phyloP scores from a whole-genome alignment of 1,140 invertebrate species.

The Pogonognathellus flavescens region DNA sequence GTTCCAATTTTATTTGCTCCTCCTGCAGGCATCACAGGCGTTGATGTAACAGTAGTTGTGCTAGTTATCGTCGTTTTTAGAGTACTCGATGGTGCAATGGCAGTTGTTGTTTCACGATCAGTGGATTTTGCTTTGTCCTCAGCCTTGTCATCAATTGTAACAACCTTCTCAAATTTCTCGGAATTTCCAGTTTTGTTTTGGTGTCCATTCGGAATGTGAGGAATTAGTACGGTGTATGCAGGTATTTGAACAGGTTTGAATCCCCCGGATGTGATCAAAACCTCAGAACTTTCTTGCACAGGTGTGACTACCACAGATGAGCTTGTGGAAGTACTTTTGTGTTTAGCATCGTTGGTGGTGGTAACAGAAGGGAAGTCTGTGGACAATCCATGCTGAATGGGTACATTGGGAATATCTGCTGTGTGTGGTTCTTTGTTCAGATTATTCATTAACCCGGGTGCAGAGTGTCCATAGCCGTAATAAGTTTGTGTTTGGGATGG shows the following conservation, averaged over 20 bases:
- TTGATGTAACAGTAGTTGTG: background rate
- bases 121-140: background rate
- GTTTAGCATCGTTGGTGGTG: slow-evolving; percentile 16
- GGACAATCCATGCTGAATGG: background rate
- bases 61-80: background rate
- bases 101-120: background rate
- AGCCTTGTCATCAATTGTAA: background rate
- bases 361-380: slow-evolving; percentile 16
- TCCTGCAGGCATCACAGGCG: background rate
- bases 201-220: slow-evolving; percentile 59
- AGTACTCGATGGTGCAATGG: background rate
- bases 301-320: background rate
- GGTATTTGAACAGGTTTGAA: slow-evolving; percentile 59
- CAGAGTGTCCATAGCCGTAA: slow-evolving; percentile 55
- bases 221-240: slow-evolving; percentile 63
- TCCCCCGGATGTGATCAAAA: slow-evolving; percentile 10
- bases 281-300: background rate
- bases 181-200: background rate
- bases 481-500: slow-evolving; percentile 35
- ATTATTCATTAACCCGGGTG: background rate
- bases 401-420: background rate
- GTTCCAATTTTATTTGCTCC: slow-evolving; percentile 8
- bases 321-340: background rate
- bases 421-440: background rate
- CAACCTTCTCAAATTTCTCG: background rate